Percentiles rank a stretch among this genome's conserved stretches.
phyloP scores from a whole-genome alignment of 2,113 vertebrate species.

The Catharus bicknelli region DNA sequence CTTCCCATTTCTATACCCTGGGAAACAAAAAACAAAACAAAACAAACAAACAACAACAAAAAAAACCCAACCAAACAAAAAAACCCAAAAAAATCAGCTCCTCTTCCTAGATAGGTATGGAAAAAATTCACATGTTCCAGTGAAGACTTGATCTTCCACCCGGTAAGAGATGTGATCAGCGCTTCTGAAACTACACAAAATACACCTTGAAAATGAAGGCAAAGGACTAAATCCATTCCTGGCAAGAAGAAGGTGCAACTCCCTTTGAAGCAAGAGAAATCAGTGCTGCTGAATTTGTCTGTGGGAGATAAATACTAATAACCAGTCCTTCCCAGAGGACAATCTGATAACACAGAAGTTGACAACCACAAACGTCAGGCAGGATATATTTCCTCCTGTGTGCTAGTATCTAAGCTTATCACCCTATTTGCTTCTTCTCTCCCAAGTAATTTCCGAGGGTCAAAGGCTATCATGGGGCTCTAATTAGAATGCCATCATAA shows the following conservation, averaged over 20 bases:
- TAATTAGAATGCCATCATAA: slow-evolving; percentile 68
- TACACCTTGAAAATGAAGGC: slow-evolving; percentile 36
- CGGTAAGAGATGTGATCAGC: not conserved
- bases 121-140: not conserved
- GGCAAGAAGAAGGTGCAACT: slow-evolving; percentile 28
- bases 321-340: slow-evolving; percentile 51
- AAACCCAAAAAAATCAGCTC: not conserved
- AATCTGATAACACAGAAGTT: slow-evolving; percentile 48
- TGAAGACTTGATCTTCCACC: not conserved
- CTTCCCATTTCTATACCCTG: not conserved
- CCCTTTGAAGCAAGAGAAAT: slow-evolving; percentile 42
- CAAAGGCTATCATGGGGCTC: slow-evolving; percentile 41
- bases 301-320: slow-evolving; percentile 58
- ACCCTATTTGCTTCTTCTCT: slow-evolving; percentile 41
- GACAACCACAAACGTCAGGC: slow-evolving; percentile 23
- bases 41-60: no score
- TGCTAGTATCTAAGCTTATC: slow-evolving; percentile 36
- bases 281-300: not conserved
- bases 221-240: slow-evolving; percentile 24
- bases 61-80: no score
- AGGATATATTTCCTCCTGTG: slow-evolving; percentile 24
- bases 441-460: slow-evolving; percentile 53
- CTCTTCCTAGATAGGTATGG: not conserved
- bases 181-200: not conserved
- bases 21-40: no score